Evolutionary conservation across 2,888 invertebrate genomes (phyloP).

Genomic region (Ligdia adustata): DNA sequence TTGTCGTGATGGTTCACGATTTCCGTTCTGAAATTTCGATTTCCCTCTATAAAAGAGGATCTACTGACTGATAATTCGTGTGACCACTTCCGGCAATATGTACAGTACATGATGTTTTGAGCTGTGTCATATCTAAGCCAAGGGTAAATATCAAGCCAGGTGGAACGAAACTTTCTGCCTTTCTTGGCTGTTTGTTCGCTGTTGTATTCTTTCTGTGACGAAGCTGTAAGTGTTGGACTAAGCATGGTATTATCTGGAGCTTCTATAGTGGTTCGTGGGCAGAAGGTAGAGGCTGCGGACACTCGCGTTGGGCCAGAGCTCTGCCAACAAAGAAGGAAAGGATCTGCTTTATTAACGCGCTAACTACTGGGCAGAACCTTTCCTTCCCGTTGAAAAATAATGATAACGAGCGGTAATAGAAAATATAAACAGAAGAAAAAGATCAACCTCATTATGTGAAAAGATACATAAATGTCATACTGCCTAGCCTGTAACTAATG

Average conservation of each 20-base stretch:
- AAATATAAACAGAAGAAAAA: conserved; percentile 62
- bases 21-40: conserved; percentile 89
- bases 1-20: conserved; percentile 92
- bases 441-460: conserved; percentile 52
- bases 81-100: conserved; percentile 89
- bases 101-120: conserved; percentile 89
- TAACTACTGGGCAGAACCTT: conserved; percentile 69
- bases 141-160: conserved; percentile 88
- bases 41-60: conserved; percentile 92
- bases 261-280: conserved; percentile 38
- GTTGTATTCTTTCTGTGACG: too few relatives aligned
- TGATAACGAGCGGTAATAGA: conserved; percentile 17
- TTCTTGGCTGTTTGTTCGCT: conserved; percentile 75
- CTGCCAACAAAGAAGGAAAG: conserved; percentile 89
- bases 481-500: too few relatives aligned
- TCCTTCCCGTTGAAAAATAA: conserved; percentile 67
- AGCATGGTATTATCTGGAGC: conserved; percentile 44
- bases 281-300: conserved; percentile 39
- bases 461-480: too few relatives aligned
- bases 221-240: conserved; percentile 53
- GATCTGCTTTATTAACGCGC: conserved; percentile 66
- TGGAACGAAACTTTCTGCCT: conserved; percentile 86
- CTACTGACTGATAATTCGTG: conserved; percentile 85
- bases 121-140: conserved; percentile 89
- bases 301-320: conserved; percentile 48